These are phyloP conservation scores for Polyodon spathula DNA, from an alignment of 2,113 vertebrate species.

Conservation along the genomic window DNA sequence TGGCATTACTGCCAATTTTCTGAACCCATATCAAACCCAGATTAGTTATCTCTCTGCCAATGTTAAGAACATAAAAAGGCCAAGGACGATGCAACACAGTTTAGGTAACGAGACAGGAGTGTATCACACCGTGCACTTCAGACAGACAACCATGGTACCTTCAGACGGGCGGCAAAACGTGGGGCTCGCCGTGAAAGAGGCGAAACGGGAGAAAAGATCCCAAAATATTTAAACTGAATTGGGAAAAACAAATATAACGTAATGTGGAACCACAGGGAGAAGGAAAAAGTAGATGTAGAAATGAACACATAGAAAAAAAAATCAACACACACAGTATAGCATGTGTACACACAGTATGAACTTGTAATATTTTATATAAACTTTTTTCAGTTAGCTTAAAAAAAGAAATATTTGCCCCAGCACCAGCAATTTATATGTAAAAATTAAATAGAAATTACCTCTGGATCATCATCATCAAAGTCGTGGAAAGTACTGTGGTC, in stretches of 20 bases:
- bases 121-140: neutral
- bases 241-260: conserved; percentile 16
- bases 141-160: conserved; percentile 52
- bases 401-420: too few species aligned
- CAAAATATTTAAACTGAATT: conserved; percentile 62
- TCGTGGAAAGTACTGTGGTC: conserved; percentile 88
- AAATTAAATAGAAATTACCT: conserved; percentile 50
- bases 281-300: conserved; percentile 9
- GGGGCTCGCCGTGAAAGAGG: conserved; percentile 50
- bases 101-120: neutral
- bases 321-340: too few species aligned
- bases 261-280: conserved; percentile 8
- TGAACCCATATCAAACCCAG: neutral
- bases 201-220: conserved; percentile 54
- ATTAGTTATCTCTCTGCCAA: neutral
- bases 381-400: too few species aligned
- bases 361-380: too few species aligned
- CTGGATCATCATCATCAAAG: conserved; percentile 92
- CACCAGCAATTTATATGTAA: neutral
- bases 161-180: conserved; percentile 52
- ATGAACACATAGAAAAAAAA: too few species aligned
- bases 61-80: neutral
- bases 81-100: neutral
- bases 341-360: too few species aligned
- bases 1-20: too few species aligned